These are phyloP conservation scores for Lutjanus campechanus DNA, from an alignment of 2,797 vertebrate species.

Conservation along the genomic window DNA sequence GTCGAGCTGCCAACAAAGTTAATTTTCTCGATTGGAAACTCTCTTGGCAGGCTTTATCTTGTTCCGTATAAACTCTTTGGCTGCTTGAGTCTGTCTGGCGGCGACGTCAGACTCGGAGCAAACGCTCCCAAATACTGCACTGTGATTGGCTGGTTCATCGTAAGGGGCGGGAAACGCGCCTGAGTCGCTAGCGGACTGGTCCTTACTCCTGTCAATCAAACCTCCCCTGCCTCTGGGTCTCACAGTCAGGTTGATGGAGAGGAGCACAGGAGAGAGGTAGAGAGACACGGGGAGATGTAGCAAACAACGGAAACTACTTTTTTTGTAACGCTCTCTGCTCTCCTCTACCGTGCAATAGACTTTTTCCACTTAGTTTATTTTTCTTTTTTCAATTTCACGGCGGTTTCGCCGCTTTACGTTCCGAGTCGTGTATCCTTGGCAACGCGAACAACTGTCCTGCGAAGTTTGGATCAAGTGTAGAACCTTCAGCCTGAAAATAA, in stretches of 20 bases:
- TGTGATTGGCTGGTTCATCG: slow-evolving; percentile 49
- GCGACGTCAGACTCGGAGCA: slow-evolving; percentile 46
- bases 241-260: slow-evolving; percentile 68
- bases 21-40: neutral
- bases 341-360: accelerated
- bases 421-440: slow-evolving; percentile 70
- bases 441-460: slow-evolving; percentile 73
- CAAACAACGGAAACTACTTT: slow-evolving; percentile 10
- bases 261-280: slow-evolving; percentile 5
- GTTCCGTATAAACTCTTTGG: slow-evolving; percentile 33
- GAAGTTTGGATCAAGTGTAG: slow-evolving; percentile 77
- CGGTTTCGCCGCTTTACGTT: slow-evolving; percentile 61
- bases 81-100: neutral
- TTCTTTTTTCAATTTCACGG: slow-evolving; percentile 15
- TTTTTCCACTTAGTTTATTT: neutral
- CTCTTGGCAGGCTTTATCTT: neutral
- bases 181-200: slow-evolving; percentile 39
- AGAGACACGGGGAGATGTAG: slow-evolving; percentile 22
- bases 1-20: neutral
- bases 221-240: neutral
- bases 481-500: slow-evolving; percentile 17
- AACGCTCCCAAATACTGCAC: neutral
- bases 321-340: neutral
- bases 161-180: neutral
- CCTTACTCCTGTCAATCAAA: neutral